Evolutionary conservation across 2,888 invertebrate genomes (phyloP).

Genomic region (Boloria selene): DNA sequence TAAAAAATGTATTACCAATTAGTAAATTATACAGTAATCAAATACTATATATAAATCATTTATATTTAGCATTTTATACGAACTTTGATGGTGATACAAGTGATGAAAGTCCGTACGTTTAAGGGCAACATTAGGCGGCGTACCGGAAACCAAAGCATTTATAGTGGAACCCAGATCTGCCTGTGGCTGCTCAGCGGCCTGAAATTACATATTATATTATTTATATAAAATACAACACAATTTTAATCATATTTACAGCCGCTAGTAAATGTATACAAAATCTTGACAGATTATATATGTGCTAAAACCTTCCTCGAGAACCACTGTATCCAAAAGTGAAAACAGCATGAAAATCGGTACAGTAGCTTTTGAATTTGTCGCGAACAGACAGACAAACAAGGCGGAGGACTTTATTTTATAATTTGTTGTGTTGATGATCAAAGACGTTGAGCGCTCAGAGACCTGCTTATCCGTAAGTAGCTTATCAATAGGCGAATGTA

Average conservation of each 20-base stretch:
- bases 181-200: conserved; percentile 87
- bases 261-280: too few relatives aligned
- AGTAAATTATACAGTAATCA: background rate
- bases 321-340: too few relatives aligned
- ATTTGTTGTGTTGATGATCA: too few relatives aligned
- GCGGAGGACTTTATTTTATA: too few relatives aligned
- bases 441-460: background rate
- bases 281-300: too few relatives aligned
- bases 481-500: too few relatives aligned
- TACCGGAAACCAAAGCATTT: conserved; percentile 91
- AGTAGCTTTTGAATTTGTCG: too few relatives aligned
- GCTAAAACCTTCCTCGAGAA: too few relatives aligned
- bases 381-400: too few relatives aligned
- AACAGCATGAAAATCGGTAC: too few relatives aligned
- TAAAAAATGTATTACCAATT: conserved; percentile 28
- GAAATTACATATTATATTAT: conserved; percentile 25
- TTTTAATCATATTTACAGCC: background rate
- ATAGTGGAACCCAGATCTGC: conserved; percentile 85
- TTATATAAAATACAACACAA: background rate
- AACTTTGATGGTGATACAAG: conserved; percentile 70
- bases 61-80: conserved; percentile 44
- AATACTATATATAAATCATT: background rate
- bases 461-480: too few relatives aligned
- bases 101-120: conserved; percentile 84
- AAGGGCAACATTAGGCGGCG: conserved; percentile 94